These are phyloP conservation scores for Hafferia zeledoni DNA, from an alignment of 2,797 vertebrate genomes.

Conservation along the genomic window DNA sequence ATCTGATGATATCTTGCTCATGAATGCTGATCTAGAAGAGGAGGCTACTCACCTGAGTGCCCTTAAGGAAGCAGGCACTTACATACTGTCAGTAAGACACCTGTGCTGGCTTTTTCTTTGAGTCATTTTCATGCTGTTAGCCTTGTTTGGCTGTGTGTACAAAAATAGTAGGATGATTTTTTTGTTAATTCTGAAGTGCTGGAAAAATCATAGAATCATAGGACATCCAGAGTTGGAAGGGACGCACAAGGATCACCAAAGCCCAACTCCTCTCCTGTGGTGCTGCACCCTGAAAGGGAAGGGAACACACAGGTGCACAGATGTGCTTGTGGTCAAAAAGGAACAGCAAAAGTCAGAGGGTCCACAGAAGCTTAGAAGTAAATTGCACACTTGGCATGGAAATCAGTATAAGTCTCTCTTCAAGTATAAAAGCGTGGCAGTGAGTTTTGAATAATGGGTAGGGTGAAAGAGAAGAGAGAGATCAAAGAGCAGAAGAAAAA, in stretches of 20 bases:
- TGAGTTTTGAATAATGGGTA: neutral
- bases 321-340: neutral
- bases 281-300: neutral
- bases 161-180: neutral
- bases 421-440: neutral
- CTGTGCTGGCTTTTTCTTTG: neutral
- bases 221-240: neutral
- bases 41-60: neutral
- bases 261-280: accelerated
- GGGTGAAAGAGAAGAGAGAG: neutral
- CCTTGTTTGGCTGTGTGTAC: neutral
- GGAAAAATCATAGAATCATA: neutral
- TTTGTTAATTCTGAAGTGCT: neutral
- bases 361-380: neutral
- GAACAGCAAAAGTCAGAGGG: neutral
- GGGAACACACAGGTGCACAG: neutral
- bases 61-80: neutral
- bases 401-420: neutral
- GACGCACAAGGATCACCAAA: neutral
- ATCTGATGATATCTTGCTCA: neutral
- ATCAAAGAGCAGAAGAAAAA: neutral
- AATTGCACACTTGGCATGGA: neutral
- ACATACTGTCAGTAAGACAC: neutral
- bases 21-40: neutral
- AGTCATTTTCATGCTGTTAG: neutral